A percentile compares a stretch with the other conserved stretches of the same genome.
Conservation (phyloP, 2,113 vertebrate species). For the Genyomyrus donnyi region DNA sequence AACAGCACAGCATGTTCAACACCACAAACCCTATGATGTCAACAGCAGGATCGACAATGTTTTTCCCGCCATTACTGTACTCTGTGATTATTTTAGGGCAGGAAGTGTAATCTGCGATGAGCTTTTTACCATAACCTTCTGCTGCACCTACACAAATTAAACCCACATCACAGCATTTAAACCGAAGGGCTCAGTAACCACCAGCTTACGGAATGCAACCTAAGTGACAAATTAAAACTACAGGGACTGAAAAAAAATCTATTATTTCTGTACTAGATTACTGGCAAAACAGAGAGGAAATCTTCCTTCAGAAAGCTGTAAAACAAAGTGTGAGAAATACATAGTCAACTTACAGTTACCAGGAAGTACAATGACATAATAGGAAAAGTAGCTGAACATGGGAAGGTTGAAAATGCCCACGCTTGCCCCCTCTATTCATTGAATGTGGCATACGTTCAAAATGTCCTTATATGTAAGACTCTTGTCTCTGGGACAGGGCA, state of each 20-base stretch:
- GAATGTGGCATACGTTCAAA: slow-evolving; percentile 27
- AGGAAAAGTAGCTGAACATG: background rate
- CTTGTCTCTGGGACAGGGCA: slow-evolving; percentile 36
- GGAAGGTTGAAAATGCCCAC: background rate
- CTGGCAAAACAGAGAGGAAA: background rate
- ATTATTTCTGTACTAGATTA: background rate
- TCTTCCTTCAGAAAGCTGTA: background rate
- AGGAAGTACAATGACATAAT: background rate
- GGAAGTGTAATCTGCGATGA: background rate
- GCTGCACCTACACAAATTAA: background rate
- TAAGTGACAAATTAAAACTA: background rate
- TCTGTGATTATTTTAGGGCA: background rate
- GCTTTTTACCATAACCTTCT: background rate
- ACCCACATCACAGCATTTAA: background rate
- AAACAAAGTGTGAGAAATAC: background rate
- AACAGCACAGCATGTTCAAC: background rate
- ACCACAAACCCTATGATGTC: background rate
- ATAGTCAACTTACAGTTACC: background rate
- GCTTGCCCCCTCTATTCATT: background rate
- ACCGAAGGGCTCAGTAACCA: background rate
- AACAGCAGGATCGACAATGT: background rate
- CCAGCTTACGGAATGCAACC: background rate
- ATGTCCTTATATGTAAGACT: slow-evolving; percentile 35
- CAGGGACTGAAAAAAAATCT: background rate
- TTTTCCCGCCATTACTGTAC: background rate